phyloP scores from a whole-genome alignment of 2,888 invertebrate species.

The Himalopsyche japonica region DNA sequence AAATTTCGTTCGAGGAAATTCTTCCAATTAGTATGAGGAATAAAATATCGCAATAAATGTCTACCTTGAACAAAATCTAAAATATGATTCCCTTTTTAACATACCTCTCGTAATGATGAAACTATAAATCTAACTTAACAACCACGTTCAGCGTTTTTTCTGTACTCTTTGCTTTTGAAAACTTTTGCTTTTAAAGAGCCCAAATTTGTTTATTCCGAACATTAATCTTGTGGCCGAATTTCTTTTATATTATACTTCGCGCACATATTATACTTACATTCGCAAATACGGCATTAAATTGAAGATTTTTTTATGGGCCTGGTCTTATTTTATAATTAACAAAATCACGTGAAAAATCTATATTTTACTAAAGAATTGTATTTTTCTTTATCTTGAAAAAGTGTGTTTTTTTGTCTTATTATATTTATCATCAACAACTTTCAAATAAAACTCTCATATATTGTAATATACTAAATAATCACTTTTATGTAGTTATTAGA shows the following conservation, averaged over 20 bases:
- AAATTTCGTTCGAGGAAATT: not conserved
- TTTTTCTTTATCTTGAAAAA: not conserved
- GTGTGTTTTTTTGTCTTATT: too few relatives aligned
- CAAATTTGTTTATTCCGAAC: not conserved
- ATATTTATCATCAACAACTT: too few relatives aligned
- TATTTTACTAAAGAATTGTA: not conserved
- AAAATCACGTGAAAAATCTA: not conserved
- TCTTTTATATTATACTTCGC: not conserved
- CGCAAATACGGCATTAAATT: not conserved
- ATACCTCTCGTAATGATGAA: not conserved
- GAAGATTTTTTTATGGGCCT: not conserved
- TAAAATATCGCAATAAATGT: not conserved
- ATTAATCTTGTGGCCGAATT: not conserved
- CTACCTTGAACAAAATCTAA: not conserved
- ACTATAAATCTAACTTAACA: constrained; percentile 1
- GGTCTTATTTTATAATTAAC: not conserved
- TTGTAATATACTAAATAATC: too few relatives aligned
- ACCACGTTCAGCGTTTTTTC: not conserved
- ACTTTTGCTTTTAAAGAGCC: not conserved
- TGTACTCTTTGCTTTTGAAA: not conserved
- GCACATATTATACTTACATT: not conserved
- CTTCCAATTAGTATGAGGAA: not conserved
- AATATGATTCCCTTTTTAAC: not conserved
- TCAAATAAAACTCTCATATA: too few relatives aligned
- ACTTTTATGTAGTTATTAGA: too few relatives aligned